These are phyloP conservation scores for Lepidocyrtinus sp. DNA, from an alignment of 2,888 invertebrate genomes.

Conservation along the genomic window DNA sequence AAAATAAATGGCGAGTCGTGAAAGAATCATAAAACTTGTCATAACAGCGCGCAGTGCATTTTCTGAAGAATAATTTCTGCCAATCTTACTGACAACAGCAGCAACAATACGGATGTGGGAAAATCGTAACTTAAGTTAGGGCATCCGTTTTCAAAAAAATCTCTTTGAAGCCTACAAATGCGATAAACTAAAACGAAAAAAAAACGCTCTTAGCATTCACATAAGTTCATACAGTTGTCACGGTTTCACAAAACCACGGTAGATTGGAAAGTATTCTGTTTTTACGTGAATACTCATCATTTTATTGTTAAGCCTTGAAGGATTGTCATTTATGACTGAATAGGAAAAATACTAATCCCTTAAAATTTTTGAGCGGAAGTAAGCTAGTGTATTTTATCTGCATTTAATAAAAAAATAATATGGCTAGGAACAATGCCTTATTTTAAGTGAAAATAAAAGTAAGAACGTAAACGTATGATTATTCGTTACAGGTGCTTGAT, in stretches of 20 bases:
- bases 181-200: neutral
- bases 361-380: too few species aligned
- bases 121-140: neutral
- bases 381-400: too few species aligned
- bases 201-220: neutral
- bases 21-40: slow-evolving; percentile 45
- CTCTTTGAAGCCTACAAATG: neutral
- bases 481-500: too few species aligned
- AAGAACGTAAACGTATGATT: too few species aligned
- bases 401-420: too few species aligned
- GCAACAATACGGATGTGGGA: neutral
- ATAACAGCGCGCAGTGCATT: slow-evolving; percentile 26
- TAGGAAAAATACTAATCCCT: too few species aligned
- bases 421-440: too few species aligned
- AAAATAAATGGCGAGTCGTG: slow-evolving; percentile 55
- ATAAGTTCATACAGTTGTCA: neutral
- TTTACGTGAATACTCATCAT: neutral
- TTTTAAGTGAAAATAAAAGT: too few species aligned
- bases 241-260: neutral
- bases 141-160: neutral
- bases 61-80: slow-evolving; percentile 13
- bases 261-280: neutral
- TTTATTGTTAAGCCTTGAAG: slow-evolving; percentile 7
- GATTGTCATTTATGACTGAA: slow-evolving; percentile 2
- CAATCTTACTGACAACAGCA: slow-evolving; percentile 23